A percentile compares a stretch with the other conserved stretches of the same genome.
Conservation (phyloP, 2,113 vertebrate species). For the Tachuris rubrigastra region DNA sequence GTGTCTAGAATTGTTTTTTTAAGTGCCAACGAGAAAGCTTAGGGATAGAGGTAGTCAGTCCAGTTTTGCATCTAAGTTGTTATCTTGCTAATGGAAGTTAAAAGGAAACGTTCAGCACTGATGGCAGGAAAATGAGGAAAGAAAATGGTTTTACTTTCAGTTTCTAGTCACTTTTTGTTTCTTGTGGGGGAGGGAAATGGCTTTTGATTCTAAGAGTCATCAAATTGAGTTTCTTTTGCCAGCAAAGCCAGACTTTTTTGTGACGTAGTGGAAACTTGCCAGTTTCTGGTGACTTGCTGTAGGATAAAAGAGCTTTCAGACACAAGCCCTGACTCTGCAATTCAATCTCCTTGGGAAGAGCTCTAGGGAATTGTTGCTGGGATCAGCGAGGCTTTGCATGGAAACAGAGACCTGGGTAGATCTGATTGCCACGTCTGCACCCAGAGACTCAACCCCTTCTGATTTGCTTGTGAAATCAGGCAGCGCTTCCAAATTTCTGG, state of each 20-base stretch:
- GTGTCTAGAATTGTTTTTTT: background rate
- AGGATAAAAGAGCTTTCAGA: slow-evolving; percentile 1
- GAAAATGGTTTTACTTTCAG: background rate
- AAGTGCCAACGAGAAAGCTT: background rate
- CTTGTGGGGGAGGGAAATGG: background rate
- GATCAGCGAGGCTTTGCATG: background rate
- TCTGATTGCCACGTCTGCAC: background rate
- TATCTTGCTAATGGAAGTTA: background rate
- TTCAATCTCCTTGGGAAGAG: background rate
- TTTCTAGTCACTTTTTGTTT: background rate
- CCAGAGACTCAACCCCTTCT: background rate
- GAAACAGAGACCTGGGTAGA: background rate
- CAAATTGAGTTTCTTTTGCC: background rate
- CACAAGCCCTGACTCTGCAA: background rate
- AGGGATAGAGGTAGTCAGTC: background rate
- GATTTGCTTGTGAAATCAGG: background rate
- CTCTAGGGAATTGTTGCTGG: slow-evolving; percentile 13
- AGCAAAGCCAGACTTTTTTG: background rate
- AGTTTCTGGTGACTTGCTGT: background rate
- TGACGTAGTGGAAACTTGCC: background rate
- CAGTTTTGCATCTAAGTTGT: background rate
- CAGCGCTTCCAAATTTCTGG: background rate
- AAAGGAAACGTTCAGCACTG: fast-evolving
- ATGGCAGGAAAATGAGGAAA: background rate
- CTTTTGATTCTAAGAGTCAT: background rate